Evolutionary conservation across 2,797 vertebrate genomes (phyloP).

Genomic region (Cryptoprocta ferox): DNA sequence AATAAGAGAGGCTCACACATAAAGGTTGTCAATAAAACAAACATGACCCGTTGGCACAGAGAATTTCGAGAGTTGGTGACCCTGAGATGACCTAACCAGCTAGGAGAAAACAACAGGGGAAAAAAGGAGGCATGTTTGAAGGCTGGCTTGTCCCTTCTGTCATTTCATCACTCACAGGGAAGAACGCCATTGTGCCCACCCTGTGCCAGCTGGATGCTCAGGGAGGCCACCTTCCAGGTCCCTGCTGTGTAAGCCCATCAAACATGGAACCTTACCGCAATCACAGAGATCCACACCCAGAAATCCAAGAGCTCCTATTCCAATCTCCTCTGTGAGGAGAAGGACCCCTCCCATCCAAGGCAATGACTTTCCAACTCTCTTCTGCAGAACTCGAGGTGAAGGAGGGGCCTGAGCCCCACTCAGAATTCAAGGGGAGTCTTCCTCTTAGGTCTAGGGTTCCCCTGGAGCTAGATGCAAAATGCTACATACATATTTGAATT

Average conservation of each 20-base stretch:
- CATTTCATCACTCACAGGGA: background rate
- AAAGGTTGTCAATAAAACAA: background rate
- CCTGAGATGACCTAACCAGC: background rate
- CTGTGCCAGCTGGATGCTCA: background rate
- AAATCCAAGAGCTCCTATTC: background rate
- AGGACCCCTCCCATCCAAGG: background rate
- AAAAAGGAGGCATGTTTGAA: background rate
- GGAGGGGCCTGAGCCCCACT: background rate
- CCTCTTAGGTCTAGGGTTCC: background rate
- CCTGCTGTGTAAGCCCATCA: background rate
- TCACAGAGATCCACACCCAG: background rate
- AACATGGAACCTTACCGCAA: background rate
- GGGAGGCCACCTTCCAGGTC: background rate
- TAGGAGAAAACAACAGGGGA: background rate
- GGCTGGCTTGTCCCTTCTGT: background rate
- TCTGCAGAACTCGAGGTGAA: background rate
- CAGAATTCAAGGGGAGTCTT: background rate
- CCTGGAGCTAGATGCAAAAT: background rate
- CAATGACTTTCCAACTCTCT: background rate
- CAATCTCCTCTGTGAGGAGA: background rate
- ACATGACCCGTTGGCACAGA: background rate
- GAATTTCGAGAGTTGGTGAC: background rate
- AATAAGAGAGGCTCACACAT: background rate
- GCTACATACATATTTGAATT: background rate
- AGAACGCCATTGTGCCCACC: background rate